Evolutionary conservation across 2,888 invertebrate species (phyloP).

Genomic region (Trisateles emortualis): DNA sequence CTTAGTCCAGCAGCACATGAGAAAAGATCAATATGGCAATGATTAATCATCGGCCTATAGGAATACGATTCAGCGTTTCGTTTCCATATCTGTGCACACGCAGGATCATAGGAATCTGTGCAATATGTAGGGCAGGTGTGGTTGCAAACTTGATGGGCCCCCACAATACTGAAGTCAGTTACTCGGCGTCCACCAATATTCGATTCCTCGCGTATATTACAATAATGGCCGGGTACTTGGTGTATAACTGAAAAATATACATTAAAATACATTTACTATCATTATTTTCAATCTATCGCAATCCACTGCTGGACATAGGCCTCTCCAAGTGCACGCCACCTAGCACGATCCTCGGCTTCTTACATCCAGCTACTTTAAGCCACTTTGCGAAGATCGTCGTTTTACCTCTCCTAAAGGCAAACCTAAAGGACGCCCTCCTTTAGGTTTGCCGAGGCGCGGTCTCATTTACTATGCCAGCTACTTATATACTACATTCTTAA

Average conservation of each 20-base stretch:
- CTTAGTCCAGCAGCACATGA: constrained; percentile 73
- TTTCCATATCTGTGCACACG: constrained; percentile 70
- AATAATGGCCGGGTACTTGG: not conserved
- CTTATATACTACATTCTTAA: too few relatives aligned
- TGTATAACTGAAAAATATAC: not conserved
- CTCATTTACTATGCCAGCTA: too few relatives aligned
- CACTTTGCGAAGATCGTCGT: too few relatives aligned
- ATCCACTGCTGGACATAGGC: too few relatives aligned
- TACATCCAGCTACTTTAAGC: too few relatives aligned
- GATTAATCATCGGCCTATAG: constrained; percentile 70
- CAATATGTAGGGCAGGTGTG: constrained; percentile 77
- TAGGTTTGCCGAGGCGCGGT: too few relatives aligned
- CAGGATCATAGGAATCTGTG: constrained; percentile 71
- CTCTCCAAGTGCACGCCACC: too few relatives aligned
- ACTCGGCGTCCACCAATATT: constrained; percentile 48
- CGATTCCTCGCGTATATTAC: not conserved
- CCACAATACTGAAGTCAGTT: constrained; percentile 67
- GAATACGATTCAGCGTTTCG: constrained; percentile 32
- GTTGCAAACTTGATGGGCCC: constrained; percentile 73
- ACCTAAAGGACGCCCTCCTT: too few relatives aligned
- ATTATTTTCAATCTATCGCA: too few relatives aligned
- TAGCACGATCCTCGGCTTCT: too few relatives aligned
- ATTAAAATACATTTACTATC: too few relatives aligned
- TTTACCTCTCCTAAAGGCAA: too few relatives aligned
- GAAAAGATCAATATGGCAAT: constrained; percentile 77